Percentiles rank a stretch among this genome's conserved stretches.
These are phyloP conservation scores for Neotoma lepida DNA, from an alignment of 2,113 vertebrate species.

Conservation along the genomic window DNA sequence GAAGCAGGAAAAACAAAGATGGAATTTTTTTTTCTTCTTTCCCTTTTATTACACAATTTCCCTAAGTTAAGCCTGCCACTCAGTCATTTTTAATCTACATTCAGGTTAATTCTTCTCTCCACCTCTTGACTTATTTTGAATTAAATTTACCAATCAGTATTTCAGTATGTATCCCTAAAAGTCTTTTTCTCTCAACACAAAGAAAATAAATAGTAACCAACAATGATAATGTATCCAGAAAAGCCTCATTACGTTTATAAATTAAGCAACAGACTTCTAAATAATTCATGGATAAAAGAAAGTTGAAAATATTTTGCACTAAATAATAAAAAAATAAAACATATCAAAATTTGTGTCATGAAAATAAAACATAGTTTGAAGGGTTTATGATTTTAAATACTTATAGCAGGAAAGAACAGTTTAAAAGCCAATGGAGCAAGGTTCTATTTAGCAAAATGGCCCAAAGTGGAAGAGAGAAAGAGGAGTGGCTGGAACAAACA, in stretches of 20 bases:
- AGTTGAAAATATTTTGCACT: no score
- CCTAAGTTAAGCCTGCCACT: neutral
- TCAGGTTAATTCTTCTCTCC: neutral
- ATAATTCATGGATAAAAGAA: no score
- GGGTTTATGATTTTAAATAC: no score
- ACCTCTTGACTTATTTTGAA: neutral
- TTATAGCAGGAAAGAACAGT: no score
- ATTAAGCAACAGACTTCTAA: no score
- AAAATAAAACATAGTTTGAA: no score
- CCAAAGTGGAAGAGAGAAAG: no score
- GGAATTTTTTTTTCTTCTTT: neutral
- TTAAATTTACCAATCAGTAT: neutral
- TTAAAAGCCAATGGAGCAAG: no score
- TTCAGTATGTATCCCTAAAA: neutral
- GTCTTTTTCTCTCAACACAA: constrained; percentile 1
- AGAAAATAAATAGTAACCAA: neutral
- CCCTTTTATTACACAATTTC: neutral
- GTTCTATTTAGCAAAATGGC: no score
- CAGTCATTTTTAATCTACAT: neutral
- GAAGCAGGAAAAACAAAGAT: neutral
- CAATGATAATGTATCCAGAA: neutral
- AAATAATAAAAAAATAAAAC: no score
- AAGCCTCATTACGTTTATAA: neutral
- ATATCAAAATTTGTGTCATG: no score
- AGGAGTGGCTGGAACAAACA: no score